These are phyloP conservation scores for Muscicapa comitata DNA, from an alignment of 2,797 vertebrate genomes.

Conservation along the genomic window DNA sequence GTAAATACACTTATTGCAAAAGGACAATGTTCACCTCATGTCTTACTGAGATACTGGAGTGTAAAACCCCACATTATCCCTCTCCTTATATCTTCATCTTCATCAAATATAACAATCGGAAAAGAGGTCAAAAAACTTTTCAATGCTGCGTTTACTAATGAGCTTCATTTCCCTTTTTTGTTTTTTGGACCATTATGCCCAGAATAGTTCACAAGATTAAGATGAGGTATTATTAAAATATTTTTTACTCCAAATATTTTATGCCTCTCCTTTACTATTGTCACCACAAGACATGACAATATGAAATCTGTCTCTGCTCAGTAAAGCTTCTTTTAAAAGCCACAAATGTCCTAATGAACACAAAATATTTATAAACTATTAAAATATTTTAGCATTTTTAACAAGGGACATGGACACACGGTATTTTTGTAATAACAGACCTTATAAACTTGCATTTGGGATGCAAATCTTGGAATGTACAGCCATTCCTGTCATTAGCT, in stretches of 20 bases:
- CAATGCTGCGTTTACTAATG: not conserved
- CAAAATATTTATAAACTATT: not conserved
- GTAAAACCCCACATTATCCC: not conserved
- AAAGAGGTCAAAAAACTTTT: conserved; percentile 31
- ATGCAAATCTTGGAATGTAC: not conserved
- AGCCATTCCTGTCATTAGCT: not conserved
- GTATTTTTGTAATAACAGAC: not conserved
- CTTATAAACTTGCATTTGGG: not conserved
- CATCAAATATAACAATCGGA: not conserved
- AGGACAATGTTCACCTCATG: not conserved
- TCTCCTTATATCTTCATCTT: not conserved
- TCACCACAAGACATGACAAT: not conserved
- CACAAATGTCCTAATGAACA: not conserved
- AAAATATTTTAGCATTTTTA: not conserved
- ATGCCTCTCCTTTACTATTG: conserved; percentile 17
- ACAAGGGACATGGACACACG: accelerated
- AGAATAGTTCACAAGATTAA: not conserved
- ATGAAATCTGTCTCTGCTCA: not conserved
- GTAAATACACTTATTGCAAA: not conserved
- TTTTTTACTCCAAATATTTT: conserved; percentile 37
- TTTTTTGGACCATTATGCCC: not conserved
- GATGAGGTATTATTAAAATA: not conserved
- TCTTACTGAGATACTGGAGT: not conserved
- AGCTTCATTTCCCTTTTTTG: not conserved
- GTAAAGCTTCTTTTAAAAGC: not conserved